phyloP scores from a whole-genome alignment of 64 coral and sea anemone genomes.

The Montipora sp. region DNA sequence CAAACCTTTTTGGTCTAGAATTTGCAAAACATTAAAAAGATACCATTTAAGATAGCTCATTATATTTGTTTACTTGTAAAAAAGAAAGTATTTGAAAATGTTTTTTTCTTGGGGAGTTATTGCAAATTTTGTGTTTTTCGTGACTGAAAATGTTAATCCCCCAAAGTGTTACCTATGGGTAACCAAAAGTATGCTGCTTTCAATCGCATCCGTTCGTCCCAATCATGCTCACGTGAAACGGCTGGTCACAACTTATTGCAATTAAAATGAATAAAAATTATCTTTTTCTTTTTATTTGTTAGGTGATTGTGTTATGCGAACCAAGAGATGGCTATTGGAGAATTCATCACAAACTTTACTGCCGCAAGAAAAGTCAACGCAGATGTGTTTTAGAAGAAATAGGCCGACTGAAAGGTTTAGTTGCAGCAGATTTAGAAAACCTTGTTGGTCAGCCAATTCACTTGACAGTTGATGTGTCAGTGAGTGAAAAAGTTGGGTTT shows the following conservation, averaged over 20 bases:
- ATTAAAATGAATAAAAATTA: no score
- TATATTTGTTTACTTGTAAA: no score
- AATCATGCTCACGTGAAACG: background rate
- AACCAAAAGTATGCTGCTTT: no score
- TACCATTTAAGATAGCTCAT: no score
- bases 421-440: slow-evolving; percentile 70
- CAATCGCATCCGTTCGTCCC: no score
- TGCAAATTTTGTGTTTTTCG: no score
- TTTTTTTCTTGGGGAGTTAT: no score
- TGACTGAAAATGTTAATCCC: no score
- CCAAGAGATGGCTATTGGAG: slow-evolving; percentile 71
- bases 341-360: slow-evolving; percentile 97
- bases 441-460: slow-evolving; percentile 71
- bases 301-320: slow-evolving; percentile 92
- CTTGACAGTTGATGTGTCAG: slow-evolving; percentile 89
- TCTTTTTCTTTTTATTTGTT: background rate
- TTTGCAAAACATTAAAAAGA: no score
- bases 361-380: slow-evolving; percentile 88
- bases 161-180: no score
- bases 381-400: slow-evolving; percentile 92
- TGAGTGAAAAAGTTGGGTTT: slow-evolving; percentile 74
- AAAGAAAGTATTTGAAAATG: no score
- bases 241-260: background rate
- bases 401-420: slow-evolving; percentile 60
- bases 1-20: no score